Evolutionary conservation across 2,888 invertebrate genomes (phyloP), one percentile per base, ranked within the genome.

Genomic region (Plagodis pulveraria): DNA sequence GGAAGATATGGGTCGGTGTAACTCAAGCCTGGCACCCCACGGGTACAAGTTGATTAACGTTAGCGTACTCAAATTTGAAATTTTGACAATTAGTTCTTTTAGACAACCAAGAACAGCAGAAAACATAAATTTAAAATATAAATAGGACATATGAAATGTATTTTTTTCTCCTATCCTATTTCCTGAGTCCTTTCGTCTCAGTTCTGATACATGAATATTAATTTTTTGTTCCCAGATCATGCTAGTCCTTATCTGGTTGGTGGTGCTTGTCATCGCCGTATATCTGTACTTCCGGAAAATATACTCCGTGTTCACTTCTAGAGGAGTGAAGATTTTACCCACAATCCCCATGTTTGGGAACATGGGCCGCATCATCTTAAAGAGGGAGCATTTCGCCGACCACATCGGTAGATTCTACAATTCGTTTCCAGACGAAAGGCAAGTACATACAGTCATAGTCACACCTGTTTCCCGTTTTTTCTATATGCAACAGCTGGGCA

Each of bases 341-440:
- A 64, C 73, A 0, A 6, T 78, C 6, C 85, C 84, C 6, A n/a
- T 63, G 32, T 0, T 69, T 32, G 69, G 69, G 32, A 67, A 59
- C 51, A 65, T 69, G 67, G 22, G 22, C 5, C 11, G 41, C 1
- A 42, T 77, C 0, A 0, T 78, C 0, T 38, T 76, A 0, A 69
- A 73, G 0, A 53, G 50, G 7, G 69, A 76, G 5, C 79, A 80
- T 45, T 63, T 82, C n/a, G 48, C 68, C 6, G 74, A 76, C 0
- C 60, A 74, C 0, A 32, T 77, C 0, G 10, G 62, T 0, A 67
- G 46, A 2, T 38, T 69, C 2, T 86, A 83, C 59, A 50, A 66
- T 0, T 32, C 51, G 0, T 83, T 74, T 49, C 71, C 77, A 0
- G 72, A 72, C 2, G 80, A 86, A 57, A 81, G 76, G 86, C 84